These are phyloP conservation scores for Rhinoderma darwinii DNA, from an alignment of 2,113 vertebrate genomes.

Conservation along the genomic window DNA sequence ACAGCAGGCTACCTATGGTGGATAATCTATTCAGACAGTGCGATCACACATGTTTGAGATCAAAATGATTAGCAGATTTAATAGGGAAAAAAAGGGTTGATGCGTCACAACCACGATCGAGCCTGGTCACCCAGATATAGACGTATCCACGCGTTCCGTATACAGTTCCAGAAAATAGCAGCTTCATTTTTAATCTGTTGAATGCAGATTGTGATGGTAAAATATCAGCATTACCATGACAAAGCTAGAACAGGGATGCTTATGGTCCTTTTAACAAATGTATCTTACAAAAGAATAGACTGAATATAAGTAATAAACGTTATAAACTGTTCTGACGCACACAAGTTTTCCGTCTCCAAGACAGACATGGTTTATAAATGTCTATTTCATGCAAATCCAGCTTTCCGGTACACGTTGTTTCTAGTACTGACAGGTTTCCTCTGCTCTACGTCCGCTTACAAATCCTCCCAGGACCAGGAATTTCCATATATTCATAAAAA, in stretches of 20 bases:
- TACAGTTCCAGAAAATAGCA: background rate
- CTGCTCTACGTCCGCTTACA: constrained; percentile 14
- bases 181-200: no score
- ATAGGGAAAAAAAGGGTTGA: no score
- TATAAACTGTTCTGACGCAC: background rate
- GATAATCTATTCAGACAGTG: no score
- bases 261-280: background rate
- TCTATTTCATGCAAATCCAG: constrained; percentile 2
- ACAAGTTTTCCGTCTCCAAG: background rate
- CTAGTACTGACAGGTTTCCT: constrained; percentile 8
- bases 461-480: background rate
- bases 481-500: background rate
- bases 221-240: background rate
- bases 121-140: background rate
- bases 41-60: no score
- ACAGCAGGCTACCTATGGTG: no score
- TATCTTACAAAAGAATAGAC: background rate
- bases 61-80: no score
- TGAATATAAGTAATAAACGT: background rate
- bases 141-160: background rate
- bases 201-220: background rate
- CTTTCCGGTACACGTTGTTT: constrained; percentile 5
- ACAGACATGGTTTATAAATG: constrained; percentile 5
- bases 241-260: background rate
- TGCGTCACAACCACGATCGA: no score